A percentile compares a stretch with the other conserved stretches of the same genome.
Conservation (phyloP, 1,140 invertebrate genomes). For the Lasioglossum baleicum region DNA sequence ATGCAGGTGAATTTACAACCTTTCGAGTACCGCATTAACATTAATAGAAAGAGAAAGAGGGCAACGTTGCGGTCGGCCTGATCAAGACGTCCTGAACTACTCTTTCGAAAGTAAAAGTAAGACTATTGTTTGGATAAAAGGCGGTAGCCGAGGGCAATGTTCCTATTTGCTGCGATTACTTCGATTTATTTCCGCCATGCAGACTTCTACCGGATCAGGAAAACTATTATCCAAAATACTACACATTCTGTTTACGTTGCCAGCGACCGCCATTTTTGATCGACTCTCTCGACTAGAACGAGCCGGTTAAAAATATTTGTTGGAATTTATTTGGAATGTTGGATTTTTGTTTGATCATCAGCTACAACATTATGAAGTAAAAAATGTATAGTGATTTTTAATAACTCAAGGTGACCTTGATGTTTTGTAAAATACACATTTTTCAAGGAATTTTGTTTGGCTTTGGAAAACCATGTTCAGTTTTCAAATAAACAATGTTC, state of each 20-base stretch:
- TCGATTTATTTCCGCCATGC: conserved; percentile 20
- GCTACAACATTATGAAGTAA: too few relatives aligned
- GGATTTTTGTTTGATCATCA: too few relatives aligned
- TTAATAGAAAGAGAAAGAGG: conserved; percentile 1
- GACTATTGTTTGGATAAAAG: conserved; percentile 18
- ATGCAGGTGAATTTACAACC: background rate
- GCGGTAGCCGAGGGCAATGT: conserved; percentile 20
- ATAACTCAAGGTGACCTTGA: too few relatives aligned
- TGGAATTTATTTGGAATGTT: too few relatives aligned
- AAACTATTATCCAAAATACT: background rate
- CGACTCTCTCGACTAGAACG: background rate
- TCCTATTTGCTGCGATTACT: conserved; percentile 24
- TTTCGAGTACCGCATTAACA: background rate
- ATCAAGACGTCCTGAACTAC: conserved; percentile 1
- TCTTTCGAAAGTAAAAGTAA: conserved; percentile 41
- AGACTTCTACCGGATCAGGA: background rate
- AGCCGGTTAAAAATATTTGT: too few relatives aligned
- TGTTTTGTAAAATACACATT: too few relatives aligned
- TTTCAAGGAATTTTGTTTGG: too few relatives aligned
- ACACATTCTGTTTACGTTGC: too few relatives aligned
- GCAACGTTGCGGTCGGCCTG: background rate
- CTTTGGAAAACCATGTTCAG: too few relatives aligned
- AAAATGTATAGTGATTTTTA: too few relatives aligned
- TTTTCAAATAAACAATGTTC: too few relatives aligned
- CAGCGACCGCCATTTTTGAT: too few relatives aligned